Conservation (phyloP, 2,888 invertebrate species). For the Tetrapedia diversipes region DNA sequence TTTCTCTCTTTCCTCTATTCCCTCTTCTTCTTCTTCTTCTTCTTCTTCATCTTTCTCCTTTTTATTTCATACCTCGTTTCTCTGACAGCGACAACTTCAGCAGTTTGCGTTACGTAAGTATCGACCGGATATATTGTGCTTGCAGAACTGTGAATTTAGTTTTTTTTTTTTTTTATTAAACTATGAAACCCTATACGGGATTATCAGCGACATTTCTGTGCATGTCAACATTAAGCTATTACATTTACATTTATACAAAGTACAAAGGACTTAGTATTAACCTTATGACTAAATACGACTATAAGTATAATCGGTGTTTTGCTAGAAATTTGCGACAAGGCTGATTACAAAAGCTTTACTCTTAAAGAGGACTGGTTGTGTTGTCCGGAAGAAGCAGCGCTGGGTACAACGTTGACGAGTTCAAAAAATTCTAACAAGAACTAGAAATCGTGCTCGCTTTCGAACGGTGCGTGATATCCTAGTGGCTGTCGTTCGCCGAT, state of each 20-base stretch:
- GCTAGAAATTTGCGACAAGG: conserved; percentile 53
- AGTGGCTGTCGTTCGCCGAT: conserved; percentile 15
- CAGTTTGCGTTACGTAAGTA: conserved; percentile 51
- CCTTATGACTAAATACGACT: no score
- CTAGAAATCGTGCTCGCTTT: conserved; percentile 42
- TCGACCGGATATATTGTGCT: conserved; percentile 53
- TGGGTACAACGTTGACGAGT: conserved; percentile 8
- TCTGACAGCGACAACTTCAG: background rate
- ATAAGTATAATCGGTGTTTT: no score
- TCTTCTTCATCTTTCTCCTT: background rate
- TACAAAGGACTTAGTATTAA: no score
- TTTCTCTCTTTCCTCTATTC: conserved; percentile 21
- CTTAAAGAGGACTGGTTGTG: conserved; percentile 17
- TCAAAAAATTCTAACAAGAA: conserved; percentile 43
- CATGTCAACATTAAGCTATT: no score
- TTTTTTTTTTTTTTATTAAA: no score
- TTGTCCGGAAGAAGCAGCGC: conserved; percentile 15
- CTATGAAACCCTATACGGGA: no score
- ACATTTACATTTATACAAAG: no score
- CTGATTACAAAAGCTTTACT: conserved; percentile 44
- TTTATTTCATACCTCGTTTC: background rate
- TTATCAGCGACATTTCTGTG: no score
- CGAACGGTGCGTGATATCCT: conserved; percentile 48
- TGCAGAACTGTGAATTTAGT: conserved; percentile 52
- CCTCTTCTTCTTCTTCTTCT: background rate